phyloP scores from a whole-genome alignment of 1,140 invertebrate genomes.

The Drosophila pectinifera region DNA sequence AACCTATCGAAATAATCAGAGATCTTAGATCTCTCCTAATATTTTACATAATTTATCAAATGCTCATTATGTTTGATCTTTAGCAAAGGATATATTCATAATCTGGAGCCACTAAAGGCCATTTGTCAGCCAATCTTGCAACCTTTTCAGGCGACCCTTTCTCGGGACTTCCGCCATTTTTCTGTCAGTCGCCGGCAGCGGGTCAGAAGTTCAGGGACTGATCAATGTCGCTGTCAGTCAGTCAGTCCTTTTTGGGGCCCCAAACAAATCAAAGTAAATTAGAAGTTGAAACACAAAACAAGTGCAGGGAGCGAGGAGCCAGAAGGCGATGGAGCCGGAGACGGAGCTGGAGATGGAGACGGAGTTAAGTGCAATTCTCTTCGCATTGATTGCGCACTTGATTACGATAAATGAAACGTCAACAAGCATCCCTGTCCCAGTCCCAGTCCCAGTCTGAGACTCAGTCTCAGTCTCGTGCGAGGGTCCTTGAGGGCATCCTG shows the following conservation, averaged over 20 bases:
- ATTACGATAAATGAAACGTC: constrained; percentile 83
- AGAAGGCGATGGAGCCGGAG: constrained; percentile 2
- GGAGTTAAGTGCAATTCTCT: constrained; percentile 75
- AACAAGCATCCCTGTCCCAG: constrained; percentile 54
- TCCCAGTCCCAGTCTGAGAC: background rate
- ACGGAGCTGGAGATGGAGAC: constrained; percentile 10
- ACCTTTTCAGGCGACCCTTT: background rate
- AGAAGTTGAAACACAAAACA: constrained; percentile 48
- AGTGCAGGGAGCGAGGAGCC: background rate
- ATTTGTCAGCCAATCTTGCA: background rate
- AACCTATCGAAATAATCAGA: background rate
- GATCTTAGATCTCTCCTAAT: background rate
- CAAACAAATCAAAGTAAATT: constrained; percentile 76
- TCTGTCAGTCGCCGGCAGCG: background rate
- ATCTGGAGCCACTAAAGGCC: background rate
- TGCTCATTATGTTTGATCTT: background rate
- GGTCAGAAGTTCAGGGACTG: constrained; percentile 34
- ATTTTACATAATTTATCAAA: background rate
- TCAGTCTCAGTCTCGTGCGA: constrained; percentile 12
- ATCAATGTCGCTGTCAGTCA: constrained; percentile 40
- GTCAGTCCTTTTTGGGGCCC: constrained; percentile 2
- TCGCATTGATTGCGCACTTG: constrained; percentile 82
- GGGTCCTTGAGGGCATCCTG: constrained; percentile 55
- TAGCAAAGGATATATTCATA: background rate
- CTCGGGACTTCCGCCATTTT: background rate